A percentile compares a stretch with the other conserved stretches of the same genome.
phyloP scores from a whole-genome alignment of 2,113 vertebrate species.

The Tympanuchus pallidicinctus region DNA sequence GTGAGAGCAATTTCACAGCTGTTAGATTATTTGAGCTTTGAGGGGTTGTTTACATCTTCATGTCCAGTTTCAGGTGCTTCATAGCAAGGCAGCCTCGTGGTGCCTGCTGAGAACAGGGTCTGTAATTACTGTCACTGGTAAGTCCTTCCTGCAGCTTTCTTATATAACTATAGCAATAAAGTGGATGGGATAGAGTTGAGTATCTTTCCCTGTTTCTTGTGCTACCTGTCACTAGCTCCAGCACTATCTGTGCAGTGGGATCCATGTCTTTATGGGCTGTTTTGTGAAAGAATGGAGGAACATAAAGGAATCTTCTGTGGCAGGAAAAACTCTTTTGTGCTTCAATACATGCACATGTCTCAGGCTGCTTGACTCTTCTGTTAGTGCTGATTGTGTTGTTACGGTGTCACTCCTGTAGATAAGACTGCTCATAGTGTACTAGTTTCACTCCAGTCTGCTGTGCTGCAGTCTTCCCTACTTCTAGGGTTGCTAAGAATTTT shows the following conservation, averaged over 20 bases:
- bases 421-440: not conserved
- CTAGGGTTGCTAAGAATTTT: not conserved
- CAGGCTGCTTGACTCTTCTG: not conserved
- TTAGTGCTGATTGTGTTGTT: not conserved
- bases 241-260: rapidly evolving
- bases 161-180: not conserved
- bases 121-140: not conserved
- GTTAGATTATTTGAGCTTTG: slow-evolving; percentile 35
- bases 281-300: not conserved
- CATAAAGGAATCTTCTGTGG: not conserved
- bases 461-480: not conserved
- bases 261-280: not conserved
- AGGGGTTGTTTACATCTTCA: not conserved
- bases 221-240: not conserved
- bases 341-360: not conserved
- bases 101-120: not conserved
- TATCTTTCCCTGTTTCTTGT: not conserved
- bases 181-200: not conserved
- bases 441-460: not conserved
- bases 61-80: slow-evolving; percentile 27
- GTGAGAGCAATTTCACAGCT: not conserved
- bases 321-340: not conserved
- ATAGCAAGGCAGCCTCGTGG: not conserved
- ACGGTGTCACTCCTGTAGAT: not conserved
- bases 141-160: not conserved